phyloP scores from a whole-genome alignment of 2,888 invertebrate species.

The Heteromurus nitidus region DNA sequence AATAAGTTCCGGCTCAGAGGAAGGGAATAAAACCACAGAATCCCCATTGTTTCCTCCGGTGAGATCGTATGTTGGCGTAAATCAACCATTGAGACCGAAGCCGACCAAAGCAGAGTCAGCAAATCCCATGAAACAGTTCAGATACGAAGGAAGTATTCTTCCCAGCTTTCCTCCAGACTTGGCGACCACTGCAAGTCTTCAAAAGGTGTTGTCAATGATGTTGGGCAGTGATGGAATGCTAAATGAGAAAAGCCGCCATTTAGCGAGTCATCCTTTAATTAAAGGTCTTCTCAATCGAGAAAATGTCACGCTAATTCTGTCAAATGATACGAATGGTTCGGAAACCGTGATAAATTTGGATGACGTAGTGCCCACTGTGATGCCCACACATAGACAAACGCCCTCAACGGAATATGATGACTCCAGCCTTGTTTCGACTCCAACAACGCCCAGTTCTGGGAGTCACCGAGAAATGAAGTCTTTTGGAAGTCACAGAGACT shows the following conservation, averaged over 20 bases:
- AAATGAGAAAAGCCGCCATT: conserved; percentile 32
- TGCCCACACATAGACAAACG: conserved; percentile 35
- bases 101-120: conserved; percentile 76
- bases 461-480: conserved; percentile 62
- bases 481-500: conserved; percentile 59
- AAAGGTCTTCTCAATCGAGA: conserved; percentile 61
- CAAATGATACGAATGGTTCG: conserved; percentile 61
- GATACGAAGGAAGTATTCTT: conserved; percentile 38
- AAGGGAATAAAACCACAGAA: conserved; percentile 29
- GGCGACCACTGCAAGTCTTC: conserved; percentile 68
- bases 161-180: conserved; percentile 66
- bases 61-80: conserved; percentile 86
- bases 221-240: conserved; percentile 46
- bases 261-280: conserved; percentile 36
- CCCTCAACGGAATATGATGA: conserved; percentile 8
- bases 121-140: conserved; percentile 58
- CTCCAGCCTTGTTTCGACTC: background rate
- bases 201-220: conserved; percentile 73
- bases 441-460: background rate
- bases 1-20: background rate
- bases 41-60: conserved; percentile 78
- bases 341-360: conserved; percentile 8
- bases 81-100: conserved; percentile 82
- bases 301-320: conserved; percentile 70
- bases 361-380: conserved; percentile 24